A percentile compares a stretch with the other conserved stretches of the same genome.
phyloP scores from a whole-genome alignment of 2,113 vertebrate species.

The Oncorhynchus keta region DNA sequence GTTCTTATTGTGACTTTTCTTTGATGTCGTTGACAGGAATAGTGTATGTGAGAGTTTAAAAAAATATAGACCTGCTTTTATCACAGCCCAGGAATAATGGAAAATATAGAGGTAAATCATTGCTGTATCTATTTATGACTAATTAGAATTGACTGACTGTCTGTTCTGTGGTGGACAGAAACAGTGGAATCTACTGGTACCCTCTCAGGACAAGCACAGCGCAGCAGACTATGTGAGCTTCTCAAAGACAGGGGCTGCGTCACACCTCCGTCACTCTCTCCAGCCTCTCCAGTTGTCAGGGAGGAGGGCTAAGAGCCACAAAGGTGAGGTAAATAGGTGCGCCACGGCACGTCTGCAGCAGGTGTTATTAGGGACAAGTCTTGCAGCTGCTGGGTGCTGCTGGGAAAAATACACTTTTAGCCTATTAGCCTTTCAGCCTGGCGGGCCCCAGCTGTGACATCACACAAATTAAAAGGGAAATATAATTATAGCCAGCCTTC shows the following conservation, averaged over 20 bases:
- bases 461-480: slow-evolving; percentile 26
- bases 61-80: no score
- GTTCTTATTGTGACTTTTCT: neutral
- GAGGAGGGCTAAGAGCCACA: neutral
- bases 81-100: no score
- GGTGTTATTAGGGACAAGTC: slow-evolving; percentile 21
- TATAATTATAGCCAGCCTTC: slow-evolving; percentile 23
- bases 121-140: no score
- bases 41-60: neutral
- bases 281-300: neutral
- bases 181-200: neutral
- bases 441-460: slow-evolving; percentile 27
- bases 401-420: slow-evolving; percentile 21
- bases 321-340: neutral
- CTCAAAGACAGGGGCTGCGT: no score
- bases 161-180: neutral
- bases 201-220: neutral
- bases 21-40: neutral
- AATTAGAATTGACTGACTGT: no score
- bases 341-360: slow-evolving; percentile 7
- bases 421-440: slow-evolving; percentile 11
- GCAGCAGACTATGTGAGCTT: neutral
- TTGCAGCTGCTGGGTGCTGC: slow-evolving; percentile 2
- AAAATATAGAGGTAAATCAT: no score
- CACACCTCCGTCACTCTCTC: no score